These are phyloP conservation scores for Propsilocerus akamusi DNA, from an alignment of 1,140 invertebrate genomes.

Conservation along the genomic window DNA sequence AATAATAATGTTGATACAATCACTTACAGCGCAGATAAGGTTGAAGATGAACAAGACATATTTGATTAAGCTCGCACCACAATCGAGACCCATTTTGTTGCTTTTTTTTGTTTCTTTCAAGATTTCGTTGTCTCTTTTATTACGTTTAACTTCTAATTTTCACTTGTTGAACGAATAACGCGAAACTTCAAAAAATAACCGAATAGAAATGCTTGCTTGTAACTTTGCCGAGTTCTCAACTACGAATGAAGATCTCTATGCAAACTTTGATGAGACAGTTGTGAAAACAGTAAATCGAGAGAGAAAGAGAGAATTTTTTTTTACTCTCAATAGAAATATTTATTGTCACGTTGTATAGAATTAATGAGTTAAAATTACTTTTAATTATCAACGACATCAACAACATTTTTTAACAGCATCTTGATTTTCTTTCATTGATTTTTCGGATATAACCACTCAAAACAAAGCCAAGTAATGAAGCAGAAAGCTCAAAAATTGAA, in stretches of 20 bases:
- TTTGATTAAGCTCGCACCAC: slow-evolving; percentile 17
- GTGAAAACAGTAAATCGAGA: not conserved
- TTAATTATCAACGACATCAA: not conserved
- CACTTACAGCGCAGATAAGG: slow-evolving; percentile 30
- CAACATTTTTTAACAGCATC: slow-evolving; percentile 2
- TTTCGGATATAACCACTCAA: not conserved
- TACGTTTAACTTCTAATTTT: not conserved
- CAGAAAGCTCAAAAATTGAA: not conserved
- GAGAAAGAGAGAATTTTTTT: not conserved
- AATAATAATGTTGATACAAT: no score
- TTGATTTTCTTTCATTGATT: not conserved
- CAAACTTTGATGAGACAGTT: not conserved
- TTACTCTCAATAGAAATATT: no score
- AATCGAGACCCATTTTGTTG: slow-evolving; percentile 13
- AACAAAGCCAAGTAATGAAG: not conserved
- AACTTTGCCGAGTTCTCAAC: no score
- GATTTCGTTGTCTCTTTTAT: not conserved
- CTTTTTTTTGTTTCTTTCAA: not conserved
- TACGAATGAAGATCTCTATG: not conserved
- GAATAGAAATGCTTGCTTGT: no score
- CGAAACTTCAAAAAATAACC: not conserved
- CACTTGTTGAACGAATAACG: not conserved
- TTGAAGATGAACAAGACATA: slow-evolving; percentile 31
- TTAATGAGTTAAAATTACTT: not conserved
- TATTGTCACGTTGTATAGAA: no score